A percentile compares a stretch with the other conserved stretches of the same genome.
Conservation (phyloP, 2,888 invertebrate genomes). For the Fragum whitleyi region DNA sequence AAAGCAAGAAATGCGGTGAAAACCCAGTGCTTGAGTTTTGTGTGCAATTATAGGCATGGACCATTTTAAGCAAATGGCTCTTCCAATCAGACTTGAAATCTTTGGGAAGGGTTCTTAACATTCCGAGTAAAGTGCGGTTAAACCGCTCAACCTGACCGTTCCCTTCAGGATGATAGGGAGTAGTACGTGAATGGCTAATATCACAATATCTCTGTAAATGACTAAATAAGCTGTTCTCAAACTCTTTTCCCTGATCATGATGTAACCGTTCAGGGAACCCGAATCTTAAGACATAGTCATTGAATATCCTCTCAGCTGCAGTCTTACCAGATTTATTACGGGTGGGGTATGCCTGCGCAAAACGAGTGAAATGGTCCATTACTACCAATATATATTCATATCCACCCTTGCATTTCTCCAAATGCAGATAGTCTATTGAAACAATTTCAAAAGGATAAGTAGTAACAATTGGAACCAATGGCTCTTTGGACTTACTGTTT, state of each 20-base stretch:
- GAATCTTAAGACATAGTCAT: constrained; percentile 51
- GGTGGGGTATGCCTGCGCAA: constrained; percentile 59
- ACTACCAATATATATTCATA: constrained; percentile 61
- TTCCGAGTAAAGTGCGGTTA: constrained; percentile 58
- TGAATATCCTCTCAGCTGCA: constrained; percentile 55
- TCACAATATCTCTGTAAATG: constrained; percentile 54
- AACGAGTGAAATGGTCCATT: constrained; percentile 60
- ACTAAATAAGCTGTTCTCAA: constrained; percentile 62
- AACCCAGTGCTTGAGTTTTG: constrained; percentile 48
- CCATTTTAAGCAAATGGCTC: constrained; percentile 50
- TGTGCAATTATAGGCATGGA: constrained; percentile 65
- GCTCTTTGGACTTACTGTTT: constrained; percentile 12
- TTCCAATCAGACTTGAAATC: constrained; percentile 53
- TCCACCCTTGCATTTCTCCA: constrained; percentile 53
- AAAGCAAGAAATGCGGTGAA: constrained; percentile 50
- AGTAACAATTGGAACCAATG: constrained; percentile 33
- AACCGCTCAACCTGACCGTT: constrained; percentile 56
- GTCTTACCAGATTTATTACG: constrained; percentile 49
- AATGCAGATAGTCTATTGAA: constrained; percentile 55
- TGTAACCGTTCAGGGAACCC: constrained; percentile 58
- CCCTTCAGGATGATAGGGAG: constrained; percentile 62
- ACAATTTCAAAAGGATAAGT: constrained; percentile 55
- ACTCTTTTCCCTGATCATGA: constrained; percentile 63
- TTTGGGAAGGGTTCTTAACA: constrained; percentile 49
- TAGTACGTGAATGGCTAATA: constrained; percentile 45